A percentile compares a stretch with the other conserved stretches of the same genome.
Evolutionary conservation across 2,113 vertebrate genomes (phyloP).

Genomic region (Lepus americanus): DNA sequence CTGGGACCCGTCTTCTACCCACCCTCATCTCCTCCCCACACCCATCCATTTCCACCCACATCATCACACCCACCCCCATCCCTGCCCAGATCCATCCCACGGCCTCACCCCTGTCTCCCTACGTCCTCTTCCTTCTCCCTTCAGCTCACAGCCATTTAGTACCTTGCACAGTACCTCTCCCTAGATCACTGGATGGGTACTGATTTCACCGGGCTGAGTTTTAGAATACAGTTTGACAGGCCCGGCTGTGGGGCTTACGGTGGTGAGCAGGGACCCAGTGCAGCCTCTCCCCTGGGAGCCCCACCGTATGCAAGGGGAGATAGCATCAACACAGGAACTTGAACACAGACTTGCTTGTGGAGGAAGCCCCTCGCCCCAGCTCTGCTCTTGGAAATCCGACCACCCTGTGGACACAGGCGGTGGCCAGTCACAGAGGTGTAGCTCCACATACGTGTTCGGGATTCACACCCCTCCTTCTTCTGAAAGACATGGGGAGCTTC

Average conservation of each 20-base stretch:
- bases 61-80: neutral
- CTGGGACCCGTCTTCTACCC: neutral
- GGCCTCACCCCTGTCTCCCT: neutral
- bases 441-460: neutral
- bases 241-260: neutral
- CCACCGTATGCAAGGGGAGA: neutral
- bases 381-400: neutral
- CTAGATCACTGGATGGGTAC: neutral
- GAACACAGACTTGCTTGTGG: fast-evolving
- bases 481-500: neutral
- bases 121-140: neutral
- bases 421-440: neutral
- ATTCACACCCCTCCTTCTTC: neutral
- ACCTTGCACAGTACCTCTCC: neutral
- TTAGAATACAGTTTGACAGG: neutral
- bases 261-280: neutral
- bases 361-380: neutral
- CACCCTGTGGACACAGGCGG: neutral
- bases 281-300: neutral
- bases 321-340: fast-evolving
- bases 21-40: neutral
- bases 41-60: neutral
- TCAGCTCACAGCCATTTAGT: neutral
- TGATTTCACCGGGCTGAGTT: neutral
- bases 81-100: fast-evolving